Evolutionary conservation across 2,888 invertebrate genomes (phyloP), one percentile per base, ranked within the genome.

Genomic region (Nowickia ferox): DNA sequence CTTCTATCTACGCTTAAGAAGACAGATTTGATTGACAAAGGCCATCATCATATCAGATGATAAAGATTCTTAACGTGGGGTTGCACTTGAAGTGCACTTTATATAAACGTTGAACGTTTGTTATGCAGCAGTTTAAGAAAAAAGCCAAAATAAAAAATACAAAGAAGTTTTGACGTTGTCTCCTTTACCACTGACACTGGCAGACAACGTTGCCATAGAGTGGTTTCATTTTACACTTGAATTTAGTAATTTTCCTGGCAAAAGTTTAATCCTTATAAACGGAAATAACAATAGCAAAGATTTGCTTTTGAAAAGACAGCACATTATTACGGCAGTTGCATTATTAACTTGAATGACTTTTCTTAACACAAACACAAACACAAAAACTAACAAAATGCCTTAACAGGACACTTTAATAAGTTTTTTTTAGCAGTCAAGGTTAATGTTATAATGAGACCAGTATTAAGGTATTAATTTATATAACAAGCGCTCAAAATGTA

Each of bases 171-270:
- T 59, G 51, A 51, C 42, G 38, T 76, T 77, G 30, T 65, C 59
- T 53, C 9, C 30, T 9, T 42, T 11, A 40, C 19, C 65, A 48
- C 2, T 30, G 30, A 30, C 48, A n/a, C 42, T 44, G 53, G 30
- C 30, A 30, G 30, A 30, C 30, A 30, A 38, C 44, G 38, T 38
- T 79, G 44, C 46, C 40, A 51, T 71, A 44, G 51, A 79, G 75
- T 79, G 82, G 65, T 71, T 42, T 79, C 78, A 79, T 76, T 86
- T 86, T 76, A 40, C 77, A 66, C 82, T 83, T 82, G 86, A 86
- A 71, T 79, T 83, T 83, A 66, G 48, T 83, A 86, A 85, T 79
- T 79, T 78, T 78, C 46, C 9, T 55, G 38, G 63, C 48, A 77
- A 57, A 30, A 82, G 48, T 76, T 63, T 76, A 42, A 46, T 57